Base-by-base conservation (phyloP, 2,113 vertebrate genomes). In the Amazona guildingii region DNA sequence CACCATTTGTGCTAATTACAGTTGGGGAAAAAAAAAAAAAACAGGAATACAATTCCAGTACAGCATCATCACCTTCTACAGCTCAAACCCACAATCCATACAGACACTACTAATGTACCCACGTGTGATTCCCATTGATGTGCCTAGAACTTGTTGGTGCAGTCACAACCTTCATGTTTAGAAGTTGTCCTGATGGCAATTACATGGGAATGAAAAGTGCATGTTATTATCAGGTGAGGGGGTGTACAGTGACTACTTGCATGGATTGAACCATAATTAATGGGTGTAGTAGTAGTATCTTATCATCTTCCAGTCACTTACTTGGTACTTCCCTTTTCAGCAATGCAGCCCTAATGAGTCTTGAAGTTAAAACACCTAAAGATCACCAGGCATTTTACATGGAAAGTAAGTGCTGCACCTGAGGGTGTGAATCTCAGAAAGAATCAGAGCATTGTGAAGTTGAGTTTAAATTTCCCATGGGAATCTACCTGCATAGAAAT, bases 81-180 rank as follows among this genome's bases (percentile, higher is more conserved):
- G n/a, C 14, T 10, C 23, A 44, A 84, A 66, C 27, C 7, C 24
- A 5, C 39, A 66, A 49, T n/a, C 27, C 23, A 17, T 18, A 75
- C 10, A 5, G 28, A 54, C 8, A 24, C 3, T 21, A 52, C 0
- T 1, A 54, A 49, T 23, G 14, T 54, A 8, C 4, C 17, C 10
- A 3, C 12, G 2, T 6, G 7, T 4, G 1, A 59, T 68, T 80
- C 24, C 6, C 7, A 2, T 3, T 61, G 29, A n/a, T 17, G 5
- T 17, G 2, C 48, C 18, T 39, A 57, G 33, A 73, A 88, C 44
- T 23, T 62, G 8, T 21, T 46, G 25, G 3, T 68, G 23, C 11
- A n/a, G 18, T n/a, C 35, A 57, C 27, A 61, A 1, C 2, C 8
- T 27, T 43, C 6, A 7, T 15, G 4, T 16, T 35, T 72, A 62